Conservation (phyloP, 1,140 invertebrate species). For the Euschistus heros region DNA sequence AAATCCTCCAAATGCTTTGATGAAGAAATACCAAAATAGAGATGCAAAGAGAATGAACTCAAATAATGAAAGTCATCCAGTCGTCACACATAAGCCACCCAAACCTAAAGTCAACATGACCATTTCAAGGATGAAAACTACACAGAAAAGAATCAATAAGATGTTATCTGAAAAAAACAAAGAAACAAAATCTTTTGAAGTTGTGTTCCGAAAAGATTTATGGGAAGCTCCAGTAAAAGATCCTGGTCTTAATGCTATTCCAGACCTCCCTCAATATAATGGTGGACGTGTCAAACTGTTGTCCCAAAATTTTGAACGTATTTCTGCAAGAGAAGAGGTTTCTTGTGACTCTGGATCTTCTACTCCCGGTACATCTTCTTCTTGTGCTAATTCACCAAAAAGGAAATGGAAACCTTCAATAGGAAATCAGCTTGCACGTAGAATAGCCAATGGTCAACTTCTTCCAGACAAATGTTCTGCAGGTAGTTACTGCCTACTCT, state of each 20-base stretch:
- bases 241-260: slow-evolving; percentile 26
- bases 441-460: slow-evolving; percentile 36
- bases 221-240: slow-evolving; percentile 25
- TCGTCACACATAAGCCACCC: slow-evolving; percentile 40
- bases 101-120: slow-evolving; percentile 38
- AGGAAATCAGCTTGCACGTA: slow-evolving; percentile 34
- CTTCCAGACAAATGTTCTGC: slow-evolving; percentile 41
- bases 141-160: slow-evolving; percentile 26
- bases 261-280: slow-evolving; percentile 20
- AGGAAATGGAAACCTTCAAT: slow-evolving; percentile 37
- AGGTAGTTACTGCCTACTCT: slow-evolving; percentile 32
- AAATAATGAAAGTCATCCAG: slow-evolving; percentile 31
- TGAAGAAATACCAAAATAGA: slow-evolving; percentile 26
- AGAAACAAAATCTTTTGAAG: neutral
- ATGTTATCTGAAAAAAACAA: neutral
- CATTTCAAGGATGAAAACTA: slow-evolving; percentile 29
- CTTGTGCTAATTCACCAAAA: slow-evolving; percentile 53
- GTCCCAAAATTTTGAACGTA: slow-evolving; percentile 35
- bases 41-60: slow-evolving; percentile 27
- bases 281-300: slow-evolving; percentile 28
- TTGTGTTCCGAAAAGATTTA: slow-evolving; percentile 31
- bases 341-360: slow-evolving; percentile 46
- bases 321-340: slow-evolving; percentile 21
- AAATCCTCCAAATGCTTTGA: slow-evolving; percentile 21
- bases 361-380: slow-evolving; percentile 45